Percentiles rank a stretch among this genome's conserved stretches.
These are phyloP conservation scores for Fregata magnificens DNA, from an alignment of 2,113 vertebrate species.

Conservation along the genomic window DNA sequence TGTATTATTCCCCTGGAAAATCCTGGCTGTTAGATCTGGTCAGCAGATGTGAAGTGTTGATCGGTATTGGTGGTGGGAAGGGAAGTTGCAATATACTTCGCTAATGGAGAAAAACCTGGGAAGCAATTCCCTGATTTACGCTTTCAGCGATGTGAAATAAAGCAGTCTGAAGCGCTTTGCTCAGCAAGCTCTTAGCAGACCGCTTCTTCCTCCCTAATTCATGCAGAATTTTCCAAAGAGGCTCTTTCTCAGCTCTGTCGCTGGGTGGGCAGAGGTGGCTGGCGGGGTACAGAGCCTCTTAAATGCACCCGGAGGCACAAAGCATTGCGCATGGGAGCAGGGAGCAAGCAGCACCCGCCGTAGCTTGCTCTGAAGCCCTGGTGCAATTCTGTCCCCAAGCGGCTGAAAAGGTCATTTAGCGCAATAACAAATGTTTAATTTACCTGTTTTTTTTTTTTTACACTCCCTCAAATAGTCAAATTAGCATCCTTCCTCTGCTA, in stretches of 20 bases:
- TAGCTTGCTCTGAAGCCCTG: background rate
- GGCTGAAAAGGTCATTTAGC: slow-evolving; percentile 38
- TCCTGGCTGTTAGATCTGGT: slow-evolving; percentile 18
- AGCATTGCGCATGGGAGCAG: background rate
- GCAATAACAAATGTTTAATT: background rate
- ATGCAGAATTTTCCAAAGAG: background rate
- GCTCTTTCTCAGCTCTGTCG: background rate
- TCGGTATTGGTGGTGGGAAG: background rate
- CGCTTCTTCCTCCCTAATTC: background rate
- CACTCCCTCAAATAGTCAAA: background rate
- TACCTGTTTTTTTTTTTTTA: background rate
- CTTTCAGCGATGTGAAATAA: background rate
- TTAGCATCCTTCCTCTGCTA: background rate
- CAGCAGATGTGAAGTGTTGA: slow-evolving; percentile 38
- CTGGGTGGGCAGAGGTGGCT: background rate
- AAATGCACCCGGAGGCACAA: background rate
- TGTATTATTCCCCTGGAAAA: background rate
- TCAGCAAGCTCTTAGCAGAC: background rate
- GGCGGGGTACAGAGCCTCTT: background rate
- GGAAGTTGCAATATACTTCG: background rate
- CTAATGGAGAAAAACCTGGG: slow-evolving; percentile 24
- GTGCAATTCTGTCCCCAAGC: background rate
- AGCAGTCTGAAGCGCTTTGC: background rate
- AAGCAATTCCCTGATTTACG: background rate
- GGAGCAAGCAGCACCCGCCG: rapidly evolving